Percentiles rank a stretch among this genome's conserved stretches.
Conservation (phyloP, 1,140 invertebrate genomes). For the Drosophila nigromelanica region DNA sequence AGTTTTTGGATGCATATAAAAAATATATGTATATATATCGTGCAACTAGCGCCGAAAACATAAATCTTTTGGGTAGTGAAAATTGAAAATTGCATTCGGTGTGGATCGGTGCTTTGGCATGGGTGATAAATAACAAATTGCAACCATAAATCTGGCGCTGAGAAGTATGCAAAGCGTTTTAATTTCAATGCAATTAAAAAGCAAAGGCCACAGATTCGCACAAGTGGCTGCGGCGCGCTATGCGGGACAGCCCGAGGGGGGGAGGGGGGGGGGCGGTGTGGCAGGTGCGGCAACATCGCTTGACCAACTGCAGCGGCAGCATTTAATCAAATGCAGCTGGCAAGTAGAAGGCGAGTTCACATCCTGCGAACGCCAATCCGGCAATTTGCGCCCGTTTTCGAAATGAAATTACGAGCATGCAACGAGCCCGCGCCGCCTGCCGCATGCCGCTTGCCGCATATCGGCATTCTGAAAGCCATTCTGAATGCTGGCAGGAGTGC, state of each 20-base stretch:
- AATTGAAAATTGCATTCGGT: constrained; percentile 19
- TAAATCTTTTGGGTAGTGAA: constrained; percentile 74
- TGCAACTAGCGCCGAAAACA: constrained; percentile 33
- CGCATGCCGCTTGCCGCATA: background rate
- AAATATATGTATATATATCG: background rate
- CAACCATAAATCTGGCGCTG: constrained; percentile 66
- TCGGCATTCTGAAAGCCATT: no score
- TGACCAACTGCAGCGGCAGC: constrained; percentile 18
- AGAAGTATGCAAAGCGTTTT: constrained; percentile 61
- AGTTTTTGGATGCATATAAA: constrained; percentile 3
- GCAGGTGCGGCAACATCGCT: background rate
- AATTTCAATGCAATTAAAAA: constrained; percentile 75
- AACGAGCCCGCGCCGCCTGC: constrained; percentile 6
- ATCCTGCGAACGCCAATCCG: constrained; percentile 43
- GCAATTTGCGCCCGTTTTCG: constrained; percentile 52
- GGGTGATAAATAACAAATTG: constrained; percentile 72
- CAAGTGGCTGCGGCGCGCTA: constrained; percentile 11
- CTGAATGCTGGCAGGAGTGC: constrained; percentile 1
- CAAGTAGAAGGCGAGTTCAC: constrained; percentile 24
- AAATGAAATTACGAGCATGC: constrained; percentile 63
- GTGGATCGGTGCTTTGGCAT: background rate
- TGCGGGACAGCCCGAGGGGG: no score
- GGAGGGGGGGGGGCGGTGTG: background rate
- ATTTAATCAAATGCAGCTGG: constrained; percentile 72
- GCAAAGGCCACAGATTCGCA: constrained; percentile 10